Evolutionary conservation across 2,797 vertebrate genomes (phyloP).

Genomic region (Ciconia nigra): DNA sequence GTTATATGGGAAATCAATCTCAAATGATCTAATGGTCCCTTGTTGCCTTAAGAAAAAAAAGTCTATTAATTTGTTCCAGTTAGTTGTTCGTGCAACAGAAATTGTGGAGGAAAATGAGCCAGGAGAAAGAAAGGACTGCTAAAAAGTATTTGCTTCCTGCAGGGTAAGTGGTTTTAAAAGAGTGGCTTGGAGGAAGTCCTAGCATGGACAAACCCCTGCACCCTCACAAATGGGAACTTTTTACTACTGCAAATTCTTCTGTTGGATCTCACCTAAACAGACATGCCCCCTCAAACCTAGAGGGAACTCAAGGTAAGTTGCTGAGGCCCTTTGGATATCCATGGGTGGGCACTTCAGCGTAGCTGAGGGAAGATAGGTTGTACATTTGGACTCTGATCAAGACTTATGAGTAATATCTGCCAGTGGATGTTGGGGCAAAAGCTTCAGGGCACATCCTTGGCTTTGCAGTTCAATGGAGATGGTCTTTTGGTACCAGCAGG

Average conservation of each 20-base stretch:
- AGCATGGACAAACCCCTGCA: background rate
- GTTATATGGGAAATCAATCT: background rate
- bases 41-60: background rate
- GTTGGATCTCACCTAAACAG: background rate
- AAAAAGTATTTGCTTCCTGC: background rate
- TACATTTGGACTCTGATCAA: background rate
- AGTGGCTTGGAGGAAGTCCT: background rate
- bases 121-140: background rate
- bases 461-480: background rate
- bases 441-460: background rate
- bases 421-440: background rate
- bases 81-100: background rate
- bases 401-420: background rate
- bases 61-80: background rate
- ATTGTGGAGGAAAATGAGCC: background rate
- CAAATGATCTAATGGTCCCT: background rate
- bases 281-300: no score
- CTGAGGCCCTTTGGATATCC: background rate
- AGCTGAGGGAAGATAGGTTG: background rate
- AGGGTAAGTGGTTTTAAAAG: background rate
- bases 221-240: background rate
- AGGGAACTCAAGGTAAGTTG: background rate
- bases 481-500: background rate
- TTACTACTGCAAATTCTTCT: background rate
- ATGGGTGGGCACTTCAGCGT: rapidly evolving